Evolutionary conservation across 2,797 vertebrate species (phyloP), one percentile per base, ranked within the genome.

Genomic region (Triplophysa bombifrons): DNA sequence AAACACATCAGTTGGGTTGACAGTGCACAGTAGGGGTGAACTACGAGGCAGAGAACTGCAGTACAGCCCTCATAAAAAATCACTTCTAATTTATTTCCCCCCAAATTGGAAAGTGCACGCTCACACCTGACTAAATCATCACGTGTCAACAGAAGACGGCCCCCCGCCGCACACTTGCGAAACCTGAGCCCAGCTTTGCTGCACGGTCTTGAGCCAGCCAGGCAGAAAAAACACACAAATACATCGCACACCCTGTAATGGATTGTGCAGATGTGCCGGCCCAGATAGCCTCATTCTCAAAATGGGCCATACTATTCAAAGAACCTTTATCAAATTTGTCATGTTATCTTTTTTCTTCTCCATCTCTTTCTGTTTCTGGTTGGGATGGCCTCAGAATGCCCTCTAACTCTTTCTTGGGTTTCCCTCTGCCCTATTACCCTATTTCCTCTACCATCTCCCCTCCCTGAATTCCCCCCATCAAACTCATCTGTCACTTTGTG

Each of bases 61-160:
- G 96, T 96, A 89, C 88, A 91, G 88, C 87, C 83, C 91, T 92
- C 92, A 91, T 94, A 98, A 98, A 98, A 98, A 98, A 98, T 97
- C 94, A 96, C 95, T 96, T 94, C 94, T 96, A 97, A 98, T 99
- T 98, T 99, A 98, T 98, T 97, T 94, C 91, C 95, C 94, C 93
- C 94, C 94, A 98, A 99, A 99, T 98, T 98, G 96, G 96, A 98
- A 97, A 98, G 96, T 98, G 98, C 96, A 98, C 95, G 96, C 98
- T 98, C 97, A 98, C 98, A 99, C 97, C 97, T 99, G 98, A 99
- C 98, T 99, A 99, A 98, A 99, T 99, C 98, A 99, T 99, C 97
- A 99, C 92, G 88, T 93, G 96, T 97, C 98, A 97, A 97, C 93
- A 89, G 93, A 96, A 98, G 96, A 95, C 93, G 76, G 83, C 96